Conservation (phyloP, 2,797 vertebrate genomes). For the Darevskia mixta region DNA sequence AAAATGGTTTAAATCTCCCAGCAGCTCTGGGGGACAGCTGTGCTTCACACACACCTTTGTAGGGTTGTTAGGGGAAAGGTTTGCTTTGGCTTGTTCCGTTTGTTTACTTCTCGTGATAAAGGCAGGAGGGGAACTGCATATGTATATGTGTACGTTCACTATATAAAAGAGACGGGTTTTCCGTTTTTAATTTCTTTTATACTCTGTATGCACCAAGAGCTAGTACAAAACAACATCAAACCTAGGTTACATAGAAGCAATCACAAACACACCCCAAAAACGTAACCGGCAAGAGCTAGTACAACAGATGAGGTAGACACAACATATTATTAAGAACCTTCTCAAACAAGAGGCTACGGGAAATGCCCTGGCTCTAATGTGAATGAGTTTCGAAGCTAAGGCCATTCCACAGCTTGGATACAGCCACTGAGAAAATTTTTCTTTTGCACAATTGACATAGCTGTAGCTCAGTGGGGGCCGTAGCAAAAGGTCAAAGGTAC, state of each 20-base stretch:
- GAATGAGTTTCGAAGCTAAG: background rate
- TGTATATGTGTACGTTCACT: background rate
- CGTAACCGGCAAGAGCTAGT: too few species aligned
- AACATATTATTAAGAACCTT: background rate
- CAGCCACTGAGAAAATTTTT: background rate
- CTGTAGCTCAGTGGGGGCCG: background rate
- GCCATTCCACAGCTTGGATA: background rate
- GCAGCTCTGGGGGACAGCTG: background rate
- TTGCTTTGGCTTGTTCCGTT: background rate
- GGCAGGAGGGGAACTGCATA: background rate
- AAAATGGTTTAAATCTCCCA: slow-evolving; percentile 21
- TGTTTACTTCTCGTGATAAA: background rate
- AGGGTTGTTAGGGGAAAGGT: too few species aligned
- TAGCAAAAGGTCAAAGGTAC: background rate
- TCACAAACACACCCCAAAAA: too few species aligned
- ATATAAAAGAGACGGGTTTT: background rate
- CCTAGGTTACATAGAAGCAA: too few species aligned
- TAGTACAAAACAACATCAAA: background rate
- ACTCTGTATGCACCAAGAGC: background rate
- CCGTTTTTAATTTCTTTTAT: background rate
- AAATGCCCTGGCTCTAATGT: background rate
- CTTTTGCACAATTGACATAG: background rate
- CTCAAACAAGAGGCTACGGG: background rate
- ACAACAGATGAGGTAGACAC: background rate
- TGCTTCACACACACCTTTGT: background rate